These are phyloP conservation scores for Stegodyphus mimosarum DNA, from an alignment of 1,140 invertebrate genomes.

Conservation along the genomic window DNA sequence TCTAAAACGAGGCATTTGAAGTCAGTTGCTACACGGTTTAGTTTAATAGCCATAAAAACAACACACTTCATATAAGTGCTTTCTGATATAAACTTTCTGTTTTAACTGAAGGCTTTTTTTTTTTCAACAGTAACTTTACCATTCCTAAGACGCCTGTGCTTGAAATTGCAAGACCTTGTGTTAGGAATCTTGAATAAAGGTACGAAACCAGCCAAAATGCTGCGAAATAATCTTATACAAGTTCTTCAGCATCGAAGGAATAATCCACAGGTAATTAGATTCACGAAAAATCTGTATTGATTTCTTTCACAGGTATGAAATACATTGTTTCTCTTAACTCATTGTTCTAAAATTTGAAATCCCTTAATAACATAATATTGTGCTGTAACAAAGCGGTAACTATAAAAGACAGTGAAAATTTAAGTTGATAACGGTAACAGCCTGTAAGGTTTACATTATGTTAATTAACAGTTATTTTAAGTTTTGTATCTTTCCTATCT, in stretches of 20 bases:
- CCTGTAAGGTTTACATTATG: no score
- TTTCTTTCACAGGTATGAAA: not conserved
- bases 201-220: not conserved
- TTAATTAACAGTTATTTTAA: no score
- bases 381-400: no score
- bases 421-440: not conserved
- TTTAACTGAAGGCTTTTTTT: not conserved
- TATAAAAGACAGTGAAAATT: not conserved
- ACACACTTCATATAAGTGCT: not conserved
- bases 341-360: not conserved
- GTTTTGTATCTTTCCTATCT: no score
- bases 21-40: not conserved
- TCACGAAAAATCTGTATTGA: not conserved
- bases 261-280: conserved; percentile 22
- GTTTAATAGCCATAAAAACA: not conserved
- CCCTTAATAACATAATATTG: no score
- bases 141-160: not conserved
- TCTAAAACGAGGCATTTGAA: not conserved
- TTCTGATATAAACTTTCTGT: not conserved
- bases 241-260: conserved; percentile 9
- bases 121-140: conserved; percentile 20
- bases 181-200: not conserved
- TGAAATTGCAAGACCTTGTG: not conserved
- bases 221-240: not conserved
- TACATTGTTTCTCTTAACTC: not conserved